Percentiles rank a stretch among this genome's conserved stretches.
phyloP scores from a whole-genome alignment of 1,140 invertebrate species.

The Lordiphosa stackelbergi region DNA sequence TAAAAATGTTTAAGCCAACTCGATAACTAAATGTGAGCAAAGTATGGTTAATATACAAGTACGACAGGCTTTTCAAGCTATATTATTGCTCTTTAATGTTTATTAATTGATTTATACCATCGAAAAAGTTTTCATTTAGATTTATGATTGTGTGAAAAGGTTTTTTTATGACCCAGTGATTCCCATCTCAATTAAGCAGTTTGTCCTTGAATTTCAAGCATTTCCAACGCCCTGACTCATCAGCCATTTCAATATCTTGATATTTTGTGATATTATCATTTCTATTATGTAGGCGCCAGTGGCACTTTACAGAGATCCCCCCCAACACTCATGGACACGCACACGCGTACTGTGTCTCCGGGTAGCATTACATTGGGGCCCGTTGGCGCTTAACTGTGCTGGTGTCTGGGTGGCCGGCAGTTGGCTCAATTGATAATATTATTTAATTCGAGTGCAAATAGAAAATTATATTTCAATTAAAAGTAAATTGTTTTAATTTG shows the following conservation, averaged over 20 bases:
- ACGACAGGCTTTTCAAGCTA: conserved; percentile 6
- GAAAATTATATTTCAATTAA: conserved; percentile 75
- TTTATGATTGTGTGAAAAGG: conserved; percentile 70
- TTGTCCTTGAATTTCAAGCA: not conserved
- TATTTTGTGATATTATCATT: conserved; percentile 66
- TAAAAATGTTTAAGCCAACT: conserved; percentile 38
- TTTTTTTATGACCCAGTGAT: conserved; percentile 37
- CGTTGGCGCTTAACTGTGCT: conserved; percentile 49
- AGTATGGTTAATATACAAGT: conserved; percentile 21
- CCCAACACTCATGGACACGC: conserved; percentile 10
- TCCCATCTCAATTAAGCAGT: too few species aligned
- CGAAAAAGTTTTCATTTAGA: conserved; percentile 41
- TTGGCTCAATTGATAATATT: conserved; percentile 66
- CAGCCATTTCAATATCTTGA: conserved; percentile 46
- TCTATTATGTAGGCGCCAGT: conserved; percentile 66
- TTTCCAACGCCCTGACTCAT: not conserved
- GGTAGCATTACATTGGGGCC: conserved; percentile 47
- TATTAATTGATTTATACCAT: conserved; percentile 58
- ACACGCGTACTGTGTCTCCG: conserved; percentile 25
- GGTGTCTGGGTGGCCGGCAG: conserved; percentile 35
- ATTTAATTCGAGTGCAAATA: conserved; percentile 72
- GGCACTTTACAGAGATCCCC: conserved; percentile 69
- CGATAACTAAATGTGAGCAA: conserved; percentile 38
- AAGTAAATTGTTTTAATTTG: conserved; percentile 74
- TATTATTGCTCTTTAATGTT: conserved; percentile 44